Percentiles rank a stretch among this genome's conserved stretches.
Conservation (phyloP, 2,888 invertebrate genomes). For the Spisula solida region DNA sequence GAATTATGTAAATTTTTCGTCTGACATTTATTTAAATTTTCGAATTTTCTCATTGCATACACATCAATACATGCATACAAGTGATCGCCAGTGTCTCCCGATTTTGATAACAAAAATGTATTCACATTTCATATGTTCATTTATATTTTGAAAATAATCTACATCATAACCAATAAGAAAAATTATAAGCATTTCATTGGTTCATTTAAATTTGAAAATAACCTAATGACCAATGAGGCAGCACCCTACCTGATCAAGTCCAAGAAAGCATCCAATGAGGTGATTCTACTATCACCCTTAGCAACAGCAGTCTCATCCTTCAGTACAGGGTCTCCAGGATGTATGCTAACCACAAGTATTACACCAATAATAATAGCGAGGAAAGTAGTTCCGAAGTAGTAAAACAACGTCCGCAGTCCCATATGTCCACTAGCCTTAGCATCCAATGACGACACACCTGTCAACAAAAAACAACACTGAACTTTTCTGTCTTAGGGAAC, state of each 20-base stretch:
- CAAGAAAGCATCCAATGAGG: constrained; percentile 90
- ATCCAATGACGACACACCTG: constrained; percentile 91
- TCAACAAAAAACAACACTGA: constrained; percentile 16
- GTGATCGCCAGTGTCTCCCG: too few relatives aligned
- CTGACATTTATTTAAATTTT: too few relatives aligned
- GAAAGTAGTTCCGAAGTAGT: constrained; percentile 91
- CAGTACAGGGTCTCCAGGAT: constrained; percentile 89
- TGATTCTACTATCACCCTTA: constrained; percentile 77
- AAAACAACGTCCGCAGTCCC: constrained; percentile 90
- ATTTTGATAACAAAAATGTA: too few relatives aligned
- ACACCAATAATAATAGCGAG: constrained; percentile 91
- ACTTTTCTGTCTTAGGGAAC: neutral
- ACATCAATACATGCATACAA: too few relatives aligned
- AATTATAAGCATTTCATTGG: neutral
- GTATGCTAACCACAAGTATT: constrained; percentile 90
- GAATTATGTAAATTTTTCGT: too few relatives aligned
- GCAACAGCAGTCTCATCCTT: constrained; percentile 68
- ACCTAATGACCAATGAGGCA: neutral
- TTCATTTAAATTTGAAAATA: constrained; percentile 1
- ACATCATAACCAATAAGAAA: too few relatives aligned
- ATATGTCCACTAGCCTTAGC: constrained; percentile 90
- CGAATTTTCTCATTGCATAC: too few relatives aligned
- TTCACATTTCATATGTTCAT: too few relatives aligned
- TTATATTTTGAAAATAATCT: too few relatives aligned
- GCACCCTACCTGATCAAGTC: constrained; percentile 89